Evolutionary conservation across 2,113 vertebrate species (phyloP).

Genomic region (Ursus arctos): DNA sequence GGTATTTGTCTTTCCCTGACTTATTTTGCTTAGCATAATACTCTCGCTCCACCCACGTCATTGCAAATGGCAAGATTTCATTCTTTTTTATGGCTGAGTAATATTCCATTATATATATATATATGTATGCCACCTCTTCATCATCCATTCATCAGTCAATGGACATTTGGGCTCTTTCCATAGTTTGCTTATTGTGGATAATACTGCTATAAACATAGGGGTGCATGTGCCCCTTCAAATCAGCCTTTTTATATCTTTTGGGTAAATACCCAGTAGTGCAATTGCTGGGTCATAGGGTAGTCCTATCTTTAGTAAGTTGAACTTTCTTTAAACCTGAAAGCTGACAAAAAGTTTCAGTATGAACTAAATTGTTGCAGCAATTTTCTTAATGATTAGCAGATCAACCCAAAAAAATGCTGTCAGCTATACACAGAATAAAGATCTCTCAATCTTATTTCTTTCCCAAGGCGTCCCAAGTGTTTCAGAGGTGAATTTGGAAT

Average conservation of each 20-base stretch:
- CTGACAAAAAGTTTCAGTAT: conserved; percentile 24
- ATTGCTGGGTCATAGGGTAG: not conserved
- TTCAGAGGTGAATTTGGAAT: conserved; percentile 49
- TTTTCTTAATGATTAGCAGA: conserved; percentile 54
- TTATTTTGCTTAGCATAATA: not conserved
- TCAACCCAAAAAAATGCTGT: not conserved
- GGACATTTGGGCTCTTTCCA: not conserved
- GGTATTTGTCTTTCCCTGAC: not conserved
- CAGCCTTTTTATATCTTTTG: not conserved
- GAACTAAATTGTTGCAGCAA: conserved; percentile 15
- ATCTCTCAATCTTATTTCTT: conserved; percentile 46
- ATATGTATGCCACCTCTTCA: not conserved
- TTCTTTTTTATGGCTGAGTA: not conserved
- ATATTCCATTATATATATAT: not conserved
- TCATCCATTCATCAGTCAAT: not conserved
- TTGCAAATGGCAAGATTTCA: not conserved
- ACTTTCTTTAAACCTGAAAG: conserved; percentile 58
- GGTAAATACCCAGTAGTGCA: not conserved
- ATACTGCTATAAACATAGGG: not conserved
- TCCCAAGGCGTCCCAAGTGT: not conserved
- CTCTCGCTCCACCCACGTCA: not conserved
- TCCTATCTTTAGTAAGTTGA: not conserved
- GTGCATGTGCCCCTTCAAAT: not conserved
- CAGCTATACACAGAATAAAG: conserved; percentile 8
- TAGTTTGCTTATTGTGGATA: not conserved